These are phyloP conservation scores for Clarias fuscus DNA, from an alignment of 2,797 vertebrate species.

Conservation along the genomic window DNA sequence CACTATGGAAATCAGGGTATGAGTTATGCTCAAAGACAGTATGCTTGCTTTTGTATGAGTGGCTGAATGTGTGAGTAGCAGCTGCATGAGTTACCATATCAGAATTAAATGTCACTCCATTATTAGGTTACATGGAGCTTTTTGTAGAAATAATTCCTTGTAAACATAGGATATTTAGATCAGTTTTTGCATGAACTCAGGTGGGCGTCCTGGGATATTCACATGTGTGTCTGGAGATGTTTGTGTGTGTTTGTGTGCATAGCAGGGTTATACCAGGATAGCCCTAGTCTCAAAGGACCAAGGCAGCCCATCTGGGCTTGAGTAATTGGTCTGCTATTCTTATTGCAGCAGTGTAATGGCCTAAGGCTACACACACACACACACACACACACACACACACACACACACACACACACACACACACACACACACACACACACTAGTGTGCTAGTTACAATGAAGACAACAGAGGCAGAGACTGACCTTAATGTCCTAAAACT, in stretches of 20 bases:
- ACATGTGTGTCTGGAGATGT: conserved; percentile 22
- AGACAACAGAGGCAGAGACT: conserved; percentile 69
- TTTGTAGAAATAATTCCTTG: conserved; percentile 26
- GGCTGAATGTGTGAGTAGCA: conserved; percentile 19
- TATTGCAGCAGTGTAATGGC: conserved; percentile 76
- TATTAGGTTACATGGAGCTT: conserved; percentile 19
- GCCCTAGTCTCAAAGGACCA: conserved; percentile 67
- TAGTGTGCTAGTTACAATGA: conserved; percentile 63
- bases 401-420: conserved; percentile 70
- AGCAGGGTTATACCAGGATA: conserved; percentile 50
- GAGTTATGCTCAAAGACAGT: conserved; percentile 8
- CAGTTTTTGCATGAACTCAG: background rate
- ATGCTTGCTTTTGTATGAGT: background rate
- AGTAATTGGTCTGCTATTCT: conserved; percentile 79
- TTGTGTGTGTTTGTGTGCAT: conserved; percentile 21
- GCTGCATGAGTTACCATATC: conserved; percentile 4
- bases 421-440: conserved; percentile 73
- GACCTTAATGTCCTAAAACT: conserved; percentile 66
- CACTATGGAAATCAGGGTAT: conserved; percentile 10
- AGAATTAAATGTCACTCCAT: conserved; percentile 8
- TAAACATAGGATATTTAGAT: conserved; percentile 8
- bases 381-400: conserved; percentile 69
- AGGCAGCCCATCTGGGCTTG: conserved; percentile 73
- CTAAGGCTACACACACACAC: conserved; percentile 68
- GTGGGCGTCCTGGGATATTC: conserved; percentile 32